Evolutionary conservation across 2,113 vertebrate genomes (phyloP).

Genomic region (Oryzias woworae): DNA sequence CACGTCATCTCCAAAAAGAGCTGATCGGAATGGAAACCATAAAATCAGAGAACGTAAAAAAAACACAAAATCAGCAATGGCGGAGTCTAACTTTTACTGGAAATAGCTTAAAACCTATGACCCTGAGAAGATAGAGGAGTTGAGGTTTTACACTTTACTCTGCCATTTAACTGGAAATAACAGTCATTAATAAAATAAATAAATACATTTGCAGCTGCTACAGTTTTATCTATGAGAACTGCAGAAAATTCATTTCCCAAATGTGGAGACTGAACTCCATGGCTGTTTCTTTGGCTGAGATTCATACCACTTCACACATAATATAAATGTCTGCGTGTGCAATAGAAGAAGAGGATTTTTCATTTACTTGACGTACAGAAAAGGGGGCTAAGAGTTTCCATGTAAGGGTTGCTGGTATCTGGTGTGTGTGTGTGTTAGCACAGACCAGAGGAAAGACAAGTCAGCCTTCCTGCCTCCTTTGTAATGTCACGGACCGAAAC

Average conservation of each 20-base stretch:
- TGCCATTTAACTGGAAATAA: no score
- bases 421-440: conserved; percentile 30
- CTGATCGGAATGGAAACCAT: no score
- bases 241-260: conserved; percentile 7
- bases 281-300: conserved; percentile 15
- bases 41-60: no score
- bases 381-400: conserved; percentile 9
- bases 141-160: no score
- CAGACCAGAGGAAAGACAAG: conserved; percentile 25
- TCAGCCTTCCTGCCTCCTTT: conserved; percentile 4
- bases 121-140: no score
- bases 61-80: no score
- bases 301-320: conserved; percentile 4
- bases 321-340: conserved; percentile 17
- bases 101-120: no score
- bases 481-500: not conserved
- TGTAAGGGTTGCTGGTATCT: conserved; percentile 42
- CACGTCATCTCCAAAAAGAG: no score
- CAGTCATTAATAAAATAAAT: no score
- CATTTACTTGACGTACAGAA: conserved; percentile 15
- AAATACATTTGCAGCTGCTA: no score
- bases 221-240: conserved; percentile 14
- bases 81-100: no score
- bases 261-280: not conserved
- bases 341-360: not conserved